Percentiles rank a stretch among this genome's conserved stretches.
These are phyloP conservation scores for Dusona sp. DNA, from an alignment of 2,888 invertebrate species.

Conservation along the genomic window DNA sequence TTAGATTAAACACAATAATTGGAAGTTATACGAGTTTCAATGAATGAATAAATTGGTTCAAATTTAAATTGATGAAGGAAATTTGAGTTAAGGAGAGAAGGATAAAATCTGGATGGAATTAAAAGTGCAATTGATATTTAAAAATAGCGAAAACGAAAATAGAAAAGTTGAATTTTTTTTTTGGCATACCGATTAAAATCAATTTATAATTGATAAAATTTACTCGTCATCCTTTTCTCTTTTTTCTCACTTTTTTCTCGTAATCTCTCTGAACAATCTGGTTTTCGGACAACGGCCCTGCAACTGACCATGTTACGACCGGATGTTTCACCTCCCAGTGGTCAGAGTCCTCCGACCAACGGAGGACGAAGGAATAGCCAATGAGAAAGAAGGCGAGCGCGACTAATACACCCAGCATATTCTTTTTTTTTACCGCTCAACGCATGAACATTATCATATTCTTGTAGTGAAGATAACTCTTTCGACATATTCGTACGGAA, in stretches of 20 bases:
- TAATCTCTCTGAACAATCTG: slow-evolving; percentile 70
- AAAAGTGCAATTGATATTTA: neutral
- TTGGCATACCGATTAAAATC: neutral
- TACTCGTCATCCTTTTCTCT: slow-evolving; percentile 35
- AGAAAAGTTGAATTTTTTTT: neutral
- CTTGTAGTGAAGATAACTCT: slow-evolving; percentile 33
- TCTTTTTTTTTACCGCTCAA: slow-evolving; percentile 4
- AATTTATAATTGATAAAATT: slow-evolving; percentile 29
- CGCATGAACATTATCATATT: slow-evolving; percentile 27
- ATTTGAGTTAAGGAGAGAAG: neutral
- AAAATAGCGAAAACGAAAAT: neutral
- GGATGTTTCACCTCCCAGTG: slow-evolving; percentile 53
- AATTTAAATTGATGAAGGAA: neutral
- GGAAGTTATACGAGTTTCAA: neutral
- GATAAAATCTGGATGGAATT: neutral
- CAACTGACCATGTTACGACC: slow-evolving; percentile 70
- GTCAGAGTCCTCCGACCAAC: slow-evolving; percentile 48
- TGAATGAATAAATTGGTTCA: neutral
- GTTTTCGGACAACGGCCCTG: slow-evolving; percentile 81
- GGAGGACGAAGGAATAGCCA: slow-evolving; percentile 60
- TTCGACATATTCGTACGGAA: slow-evolving; percentile 32
- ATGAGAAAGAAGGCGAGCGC: slow-evolving; percentile 50
- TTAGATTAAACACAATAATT: neutral
- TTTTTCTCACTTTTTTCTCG: slow-evolving; percentile 13
- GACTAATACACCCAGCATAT: slow-evolving; percentile 43